Evolutionary conservation across 2,797 vertebrate species (phyloP).

Genomic region (Channallabes apus): DNA sequence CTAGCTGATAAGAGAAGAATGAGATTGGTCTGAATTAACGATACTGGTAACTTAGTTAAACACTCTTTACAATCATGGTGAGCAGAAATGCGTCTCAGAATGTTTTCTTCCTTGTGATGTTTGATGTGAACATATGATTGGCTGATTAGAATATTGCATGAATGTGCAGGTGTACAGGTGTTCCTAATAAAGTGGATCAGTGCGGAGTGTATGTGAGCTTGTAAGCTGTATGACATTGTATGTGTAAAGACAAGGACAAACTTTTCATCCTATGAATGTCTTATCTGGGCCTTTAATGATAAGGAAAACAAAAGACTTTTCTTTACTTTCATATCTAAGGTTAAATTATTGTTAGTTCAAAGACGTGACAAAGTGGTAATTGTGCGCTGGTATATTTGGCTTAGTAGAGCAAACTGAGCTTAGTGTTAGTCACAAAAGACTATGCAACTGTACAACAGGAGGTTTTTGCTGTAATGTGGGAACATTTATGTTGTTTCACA

Average conservation of each 20-base stretch:
- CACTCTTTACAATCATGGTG: too few species aligned
- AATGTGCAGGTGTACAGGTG: too few species aligned
- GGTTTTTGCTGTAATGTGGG: not conserved
- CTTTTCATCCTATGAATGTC: not conserved
- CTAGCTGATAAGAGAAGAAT: too few species aligned
- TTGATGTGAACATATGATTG: too few species aligned
- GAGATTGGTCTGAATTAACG: too few species aligned
- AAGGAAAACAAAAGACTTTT: constrained; percentile 18
- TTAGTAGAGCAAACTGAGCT: not conserved
- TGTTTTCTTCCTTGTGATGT: too few species aligned
- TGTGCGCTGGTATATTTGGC: not conserved
- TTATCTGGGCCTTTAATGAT: constrained; percentile 5
- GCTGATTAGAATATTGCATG: too few species aligned
- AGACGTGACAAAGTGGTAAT: not conserved
- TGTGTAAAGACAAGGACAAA: constrained; percentile 7
- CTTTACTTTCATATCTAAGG: constrained; percentile 1
- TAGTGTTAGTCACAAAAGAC: not conserved
- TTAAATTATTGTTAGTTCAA: constrained; percentile 12
- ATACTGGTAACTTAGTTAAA: too few species aligned
- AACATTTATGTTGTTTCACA: not conserved
- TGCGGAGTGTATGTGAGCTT: not conserved
- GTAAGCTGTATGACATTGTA: constrained; percentile 1
- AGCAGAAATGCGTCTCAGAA: too few species aligned
- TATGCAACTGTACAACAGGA: not conserved
- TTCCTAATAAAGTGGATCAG: too few species aligned